Evolutionary conservation across 2,888 invertebrate species (phyloP).

Genomic region (Spilosoma lubricipeda): DNA sequence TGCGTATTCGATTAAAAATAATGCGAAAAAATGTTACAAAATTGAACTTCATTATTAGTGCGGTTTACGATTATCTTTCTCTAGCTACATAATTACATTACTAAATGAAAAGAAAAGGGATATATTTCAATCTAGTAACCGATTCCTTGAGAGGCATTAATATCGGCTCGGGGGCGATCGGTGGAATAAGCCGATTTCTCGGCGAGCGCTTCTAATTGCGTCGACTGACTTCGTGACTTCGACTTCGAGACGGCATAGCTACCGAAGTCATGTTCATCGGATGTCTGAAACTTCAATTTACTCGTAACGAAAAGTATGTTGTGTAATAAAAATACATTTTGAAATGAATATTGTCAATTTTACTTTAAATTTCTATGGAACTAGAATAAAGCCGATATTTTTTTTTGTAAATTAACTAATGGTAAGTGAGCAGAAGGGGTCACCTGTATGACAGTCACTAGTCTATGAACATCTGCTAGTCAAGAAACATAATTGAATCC

Average conservation of each 20-base stretch:
- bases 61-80: background rate
- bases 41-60: background rate
- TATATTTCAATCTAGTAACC: conserved; percentile 12
- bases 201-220: conserved; percentile 32
- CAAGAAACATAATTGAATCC: background rate
- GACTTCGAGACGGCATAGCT: background rate
- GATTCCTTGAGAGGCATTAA: conserved; percentile 3
- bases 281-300: background rate
- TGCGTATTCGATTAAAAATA: background rate
- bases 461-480: background rate
- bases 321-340: too few relatives aligned
- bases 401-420: too few relatives aligned
- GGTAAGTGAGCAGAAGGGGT: too few relatives aligned
- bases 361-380: background rate
- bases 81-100: background rate
- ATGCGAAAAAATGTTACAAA: background rate
- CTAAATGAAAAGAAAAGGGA: background rate
- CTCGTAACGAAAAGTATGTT: too few relatives aligned
- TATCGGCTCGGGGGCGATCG: conserved; percentile 22
- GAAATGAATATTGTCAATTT: background rate
- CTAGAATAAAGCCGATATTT: background rate
- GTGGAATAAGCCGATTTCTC: conserved; percentile 38
- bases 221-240: conserved; percentile 16
- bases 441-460: too few relatives aligned
- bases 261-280: background rate